These are phyloP conservation scores for Chelonia mydas DNA, from an alignment of 2,797 vertebrate species.

Conservation along the genomic window DNA sequence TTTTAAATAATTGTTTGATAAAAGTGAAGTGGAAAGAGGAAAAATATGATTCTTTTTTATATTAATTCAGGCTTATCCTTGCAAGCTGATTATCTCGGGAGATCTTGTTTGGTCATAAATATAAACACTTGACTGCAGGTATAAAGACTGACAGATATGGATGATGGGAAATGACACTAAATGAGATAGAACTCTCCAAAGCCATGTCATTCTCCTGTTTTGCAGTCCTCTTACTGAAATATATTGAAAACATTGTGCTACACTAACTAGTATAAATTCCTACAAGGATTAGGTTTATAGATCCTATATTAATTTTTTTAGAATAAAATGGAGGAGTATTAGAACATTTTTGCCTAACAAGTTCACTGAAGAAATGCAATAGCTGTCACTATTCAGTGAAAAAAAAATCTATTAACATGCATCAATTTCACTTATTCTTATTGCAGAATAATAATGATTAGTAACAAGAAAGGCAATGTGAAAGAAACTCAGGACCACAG, in stretches of 20 bases:
- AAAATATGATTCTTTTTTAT: neutral
- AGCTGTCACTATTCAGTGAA: neutral
- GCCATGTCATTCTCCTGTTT: neutral
- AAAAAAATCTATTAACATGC: neutral
- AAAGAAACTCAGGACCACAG: neutral
- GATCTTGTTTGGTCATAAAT: neutral
- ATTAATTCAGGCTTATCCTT: neutral
- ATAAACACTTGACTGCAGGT: neutral
- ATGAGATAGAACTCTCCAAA: neutral
- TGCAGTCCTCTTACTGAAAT: neutral
- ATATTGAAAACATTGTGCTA: neutral
- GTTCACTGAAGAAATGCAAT: neutral
- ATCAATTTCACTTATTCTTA: neutral
- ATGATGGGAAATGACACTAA: neutral
- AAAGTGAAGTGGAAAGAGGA: neutral
- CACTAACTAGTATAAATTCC: neutral
- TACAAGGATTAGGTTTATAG: neutral
- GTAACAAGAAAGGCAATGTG: neutral
- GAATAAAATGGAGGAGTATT: neutral
- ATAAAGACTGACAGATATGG: neutral
- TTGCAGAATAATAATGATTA: neutral
- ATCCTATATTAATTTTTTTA: neutral
- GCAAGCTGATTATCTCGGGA: neutral
- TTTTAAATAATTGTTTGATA: constrained; percentile 1
- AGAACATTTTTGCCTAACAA: neutral